A percentile compares a stretch with the other conserved stretches of the same genome.
Conservation (phyloP, 2,888 invertebrate species). For the Habrosyne pyritoides region DNA sequence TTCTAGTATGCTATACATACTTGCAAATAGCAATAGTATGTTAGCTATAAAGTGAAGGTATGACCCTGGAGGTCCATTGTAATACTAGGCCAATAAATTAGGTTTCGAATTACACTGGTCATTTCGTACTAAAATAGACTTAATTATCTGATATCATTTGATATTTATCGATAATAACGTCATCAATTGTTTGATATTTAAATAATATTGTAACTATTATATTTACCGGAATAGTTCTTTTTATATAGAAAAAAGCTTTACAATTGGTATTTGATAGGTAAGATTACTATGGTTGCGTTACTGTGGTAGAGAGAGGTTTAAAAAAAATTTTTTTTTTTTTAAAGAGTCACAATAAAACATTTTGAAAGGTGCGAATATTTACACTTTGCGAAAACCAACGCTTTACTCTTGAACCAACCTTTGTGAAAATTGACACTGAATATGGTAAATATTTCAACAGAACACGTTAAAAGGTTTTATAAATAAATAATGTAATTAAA, state of each 20-base stretch:
- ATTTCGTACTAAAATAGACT: background rate
- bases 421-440: background rate
- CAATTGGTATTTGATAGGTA: too few relatives aligned
- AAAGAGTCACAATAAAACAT: background rate
- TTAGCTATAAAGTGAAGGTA: constrained; percentile 16
- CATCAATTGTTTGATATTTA: background rate
- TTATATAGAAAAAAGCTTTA: too few relatives aligned
- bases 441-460: background rate
- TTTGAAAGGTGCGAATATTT: background rate
- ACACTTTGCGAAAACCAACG: background rate
- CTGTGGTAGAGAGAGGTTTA: too few relatives aligned
- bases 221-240: too few relatives aligned
- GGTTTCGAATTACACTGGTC: background rate
- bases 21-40: background rate
- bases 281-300: too few relatives aligned
- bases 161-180: background rate
- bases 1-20: too few relatives aligned
- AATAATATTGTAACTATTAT: too few relatives aligned
- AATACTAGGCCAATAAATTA: constrained; percentile 4
- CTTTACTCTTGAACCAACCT: background rate
- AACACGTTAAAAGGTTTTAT: background rate
- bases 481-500: constrained; percentile 26
- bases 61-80: constrained; percentile 9
- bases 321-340: too few relatives aligned
- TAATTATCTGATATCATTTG: constrained; percentile 1